Conservation (phyloP, 2,888 invertebrate genomes). For the Agrotis segetum region DNA sequence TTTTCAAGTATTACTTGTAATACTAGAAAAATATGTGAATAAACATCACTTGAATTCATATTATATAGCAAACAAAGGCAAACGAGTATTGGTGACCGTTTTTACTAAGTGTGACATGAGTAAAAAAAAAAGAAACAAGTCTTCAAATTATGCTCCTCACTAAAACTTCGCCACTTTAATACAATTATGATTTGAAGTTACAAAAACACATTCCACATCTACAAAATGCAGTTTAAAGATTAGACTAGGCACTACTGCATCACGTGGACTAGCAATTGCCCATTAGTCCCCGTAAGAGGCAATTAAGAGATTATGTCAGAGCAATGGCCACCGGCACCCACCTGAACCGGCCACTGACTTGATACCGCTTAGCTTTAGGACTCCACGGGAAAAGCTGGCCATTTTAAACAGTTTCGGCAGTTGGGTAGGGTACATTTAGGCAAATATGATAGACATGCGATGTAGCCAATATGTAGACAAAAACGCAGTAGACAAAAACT, state of each 20-base stretch:
- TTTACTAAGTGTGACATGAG: neutral
- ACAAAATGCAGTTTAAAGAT: slow-evolving; percentile 21
- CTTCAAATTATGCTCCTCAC: neutral
- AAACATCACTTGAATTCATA: neutral
- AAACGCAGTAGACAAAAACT: neutral
- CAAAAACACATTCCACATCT: slow-evolving; percentile 10
- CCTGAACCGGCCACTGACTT: slow-evolving; percentile 37
- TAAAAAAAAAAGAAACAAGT: too few relatives aligned
- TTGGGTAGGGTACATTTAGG: neutral
- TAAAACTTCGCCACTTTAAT: neutral
- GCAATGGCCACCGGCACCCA: slow-evolving; percentile 35
- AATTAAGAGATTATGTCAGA: slow-evolving; percentile 58
- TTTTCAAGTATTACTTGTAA: neutral
- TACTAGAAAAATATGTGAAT: too few relatives aligned
- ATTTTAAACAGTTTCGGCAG: slow-evolving; percentile 13
- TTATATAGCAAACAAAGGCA: neutral
- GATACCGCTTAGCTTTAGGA: slow-evolving; percentile 30
- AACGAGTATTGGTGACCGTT: neutral
- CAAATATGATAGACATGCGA: neutral
- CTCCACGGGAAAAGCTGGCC: slow-evolving; percentile 8
- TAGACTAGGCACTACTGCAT: slow-evolving; percentile 41
- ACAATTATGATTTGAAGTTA: neutral
- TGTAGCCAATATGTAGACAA: too few relatives aligned
- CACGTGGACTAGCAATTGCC: slow-evolving; percentile 36
- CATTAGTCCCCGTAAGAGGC: slow-evolving; percentile 56